Evolutionary conservation across 2,113 vertebrate genomes (phyloP), one percentile per base, ranked within the genome.

Genomic region (Microtus montanus): DNA sequence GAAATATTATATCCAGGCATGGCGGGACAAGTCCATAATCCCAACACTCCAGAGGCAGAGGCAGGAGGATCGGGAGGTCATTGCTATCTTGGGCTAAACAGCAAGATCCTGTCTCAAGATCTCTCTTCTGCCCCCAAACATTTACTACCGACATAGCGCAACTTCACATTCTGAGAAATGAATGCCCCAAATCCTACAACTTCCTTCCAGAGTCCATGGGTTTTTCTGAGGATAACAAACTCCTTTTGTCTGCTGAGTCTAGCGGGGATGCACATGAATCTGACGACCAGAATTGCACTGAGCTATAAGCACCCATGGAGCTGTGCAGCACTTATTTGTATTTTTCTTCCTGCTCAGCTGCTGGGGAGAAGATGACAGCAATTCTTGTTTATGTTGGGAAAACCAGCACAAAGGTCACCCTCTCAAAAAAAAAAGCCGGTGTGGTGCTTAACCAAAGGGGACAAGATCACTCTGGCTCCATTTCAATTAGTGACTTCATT

Each of bases 401-500:
- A 84, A 49, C 8, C 11, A 89, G n/a, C 14, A 30, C 52, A 84
- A 47, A 12, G 87, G 38, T 52, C 9, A 87, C 47, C 68, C 13
- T 75, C 92, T 87, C 73, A 28, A 38, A 78, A 38, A 78, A 96
- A 90, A n/a, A n/a, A n/a, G 8, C 30, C 63, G 54, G 7, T 28
- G 14, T 28, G 54, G 49, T 77, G 44, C 22, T 90, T 92, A 73
- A 35, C 7, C n/a, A 44, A 86, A 79, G 68, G 8, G 19, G 19
- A 30, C 28, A 87, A 41, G 89, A 80, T 17, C 6, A 58, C 84
- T 54, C 33, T 28, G 68, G 66, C 75, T 79, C 47, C 78, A 61
- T 74, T 93, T 91, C 93, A n/a, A 90, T 82, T 68, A 79, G 41
- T n/a, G n/a, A 61, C 11, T 92, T 84, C 78, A 6, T 87, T 77